A percentile compares a stretch with the other conserved stretches of the same genome.
These are phyloP conservation scores for Gallinago solitaria DNA, from an alignment of 2,797 vertebrate genomes.

Conservation along the genomic window DNA sequence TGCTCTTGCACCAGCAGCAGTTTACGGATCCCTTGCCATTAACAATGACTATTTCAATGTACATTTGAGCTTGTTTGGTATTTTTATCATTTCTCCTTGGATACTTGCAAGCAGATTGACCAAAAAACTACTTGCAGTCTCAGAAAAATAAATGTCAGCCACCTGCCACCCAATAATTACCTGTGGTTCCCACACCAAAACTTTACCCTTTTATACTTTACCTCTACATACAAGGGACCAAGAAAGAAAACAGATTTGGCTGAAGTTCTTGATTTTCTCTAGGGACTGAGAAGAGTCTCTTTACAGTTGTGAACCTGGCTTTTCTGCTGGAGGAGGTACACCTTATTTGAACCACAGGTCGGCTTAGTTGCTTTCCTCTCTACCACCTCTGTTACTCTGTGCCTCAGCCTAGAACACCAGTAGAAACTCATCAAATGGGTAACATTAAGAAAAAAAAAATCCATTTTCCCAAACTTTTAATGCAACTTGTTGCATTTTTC, in stretches of 20 bases:
- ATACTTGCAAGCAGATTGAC: neutral
- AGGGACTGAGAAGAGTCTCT: neutral
- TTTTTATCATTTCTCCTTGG: neutral
- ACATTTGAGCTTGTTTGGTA: rapidly evolving
- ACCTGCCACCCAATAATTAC: neutral
- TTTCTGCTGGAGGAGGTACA: neutral
- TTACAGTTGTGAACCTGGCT: neutral
- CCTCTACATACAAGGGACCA: neutral
- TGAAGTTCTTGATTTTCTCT: neutral
- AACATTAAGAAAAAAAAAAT: neutral
- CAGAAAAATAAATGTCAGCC: neutral
- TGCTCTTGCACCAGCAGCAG: neutral
- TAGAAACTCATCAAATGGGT: neutral
- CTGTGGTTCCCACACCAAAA: neutral
- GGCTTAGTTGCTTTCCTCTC: neutral
- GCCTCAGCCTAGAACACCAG: neutral
- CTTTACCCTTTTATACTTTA: neutral
- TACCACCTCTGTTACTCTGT: neutral
- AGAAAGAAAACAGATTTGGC: neutral
- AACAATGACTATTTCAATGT: neutral
- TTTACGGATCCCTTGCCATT: neutral
- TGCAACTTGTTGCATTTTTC: neutral
- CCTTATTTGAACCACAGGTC: neutral
- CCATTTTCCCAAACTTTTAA: neutral
- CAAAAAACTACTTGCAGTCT: neutral